A percentile compares a stretch with the other conserved stretches of the same genome.
Conservation (phyloP, 2,113 vertebrate genomes). For the Pardalotus punctatus region DNA sequence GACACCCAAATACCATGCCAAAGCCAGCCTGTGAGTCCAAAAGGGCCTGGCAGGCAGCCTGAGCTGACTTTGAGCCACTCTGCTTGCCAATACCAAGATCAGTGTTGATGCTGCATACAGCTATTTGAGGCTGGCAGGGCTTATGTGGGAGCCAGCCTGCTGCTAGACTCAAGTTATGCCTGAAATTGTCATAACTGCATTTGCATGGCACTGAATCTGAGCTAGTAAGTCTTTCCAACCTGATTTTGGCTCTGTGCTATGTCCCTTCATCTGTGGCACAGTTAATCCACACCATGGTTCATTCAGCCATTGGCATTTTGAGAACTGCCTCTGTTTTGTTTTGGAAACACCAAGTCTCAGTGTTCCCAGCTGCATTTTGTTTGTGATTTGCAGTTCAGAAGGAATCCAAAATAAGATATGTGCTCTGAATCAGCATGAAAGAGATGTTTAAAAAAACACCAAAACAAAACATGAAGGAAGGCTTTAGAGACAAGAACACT, state of each 20-base stretch:
- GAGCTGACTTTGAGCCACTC: background rate
- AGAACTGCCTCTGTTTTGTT: constrained; percentile 13
- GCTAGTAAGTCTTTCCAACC: background rate
- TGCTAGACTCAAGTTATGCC: constrained; percentile 1
- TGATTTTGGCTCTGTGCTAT: background rate
- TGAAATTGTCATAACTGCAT: background rate
- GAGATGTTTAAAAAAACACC: background rate
- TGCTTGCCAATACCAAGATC: background rate
- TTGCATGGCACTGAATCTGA: background rate
- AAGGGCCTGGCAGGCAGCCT: constrained; percentile 19
- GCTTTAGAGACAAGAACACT: background rate
- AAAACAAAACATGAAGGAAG: background rate
- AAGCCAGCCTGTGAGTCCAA: background rate
- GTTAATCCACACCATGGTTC: background rate
- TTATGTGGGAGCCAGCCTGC: background rate
- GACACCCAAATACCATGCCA: background rate
- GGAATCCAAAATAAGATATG: background rate
- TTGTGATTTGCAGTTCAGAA: background rate
- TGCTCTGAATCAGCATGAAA: background rate
- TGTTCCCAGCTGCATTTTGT: background rate
- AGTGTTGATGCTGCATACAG: background rate
- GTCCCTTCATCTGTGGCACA: background rate
- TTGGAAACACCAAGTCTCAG: background rate
- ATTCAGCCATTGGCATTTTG: background rate
- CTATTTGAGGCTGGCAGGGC: background rate